Conservation (phyloP, 2,888 invertebrate species). For the Serripes groenlandicus region DNA sequence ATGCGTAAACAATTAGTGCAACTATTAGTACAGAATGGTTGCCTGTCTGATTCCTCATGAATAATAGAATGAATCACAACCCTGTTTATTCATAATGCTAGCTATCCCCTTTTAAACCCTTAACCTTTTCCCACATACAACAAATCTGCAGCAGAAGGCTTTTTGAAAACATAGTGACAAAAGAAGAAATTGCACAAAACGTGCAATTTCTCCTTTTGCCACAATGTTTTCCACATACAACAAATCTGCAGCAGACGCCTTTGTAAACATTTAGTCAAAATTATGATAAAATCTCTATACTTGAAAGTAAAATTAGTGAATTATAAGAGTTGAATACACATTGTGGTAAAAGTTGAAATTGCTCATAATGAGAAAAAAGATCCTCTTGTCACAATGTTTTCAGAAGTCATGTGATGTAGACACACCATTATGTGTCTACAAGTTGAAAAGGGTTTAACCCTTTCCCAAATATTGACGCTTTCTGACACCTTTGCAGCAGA, state of each 20-base stretch:
- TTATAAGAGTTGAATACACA: not conserved
- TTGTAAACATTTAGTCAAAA: too few species aligned
- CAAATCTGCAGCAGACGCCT: too few species aligned
- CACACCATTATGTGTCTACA: not conserved
- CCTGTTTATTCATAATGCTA: slow-evolving; percentile 8
- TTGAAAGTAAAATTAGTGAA: not conserved
- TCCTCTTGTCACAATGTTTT: not conserved
- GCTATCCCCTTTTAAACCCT: slow-evolving; percentile 3
- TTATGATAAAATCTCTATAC: not conserved
- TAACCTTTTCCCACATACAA: not conserved
- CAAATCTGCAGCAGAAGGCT: too few species aligned
- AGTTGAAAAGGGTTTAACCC: not conserved
- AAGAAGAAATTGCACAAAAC: too few species aligned
- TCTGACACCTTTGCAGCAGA: not conserved
- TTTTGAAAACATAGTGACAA: too few species aligned
- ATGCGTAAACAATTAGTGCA: too few species aligned
- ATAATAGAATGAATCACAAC: slow-evolving; percentile 17
- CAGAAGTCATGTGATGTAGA: not conserved
- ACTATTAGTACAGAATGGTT: too few species aligned
- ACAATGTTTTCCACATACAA: too few species aligned
- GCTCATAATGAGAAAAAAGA: not conserved
- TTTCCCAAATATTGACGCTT: not conserved
- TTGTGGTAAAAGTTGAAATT: not conserved
- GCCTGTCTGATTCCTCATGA: slow-evolving; percentile 1
- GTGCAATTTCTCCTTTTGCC: too few species aligned